These are phyloP conservation scores for Spinibarbus caldwelli DNA, from an alignment of 2,797 vertebrate genomes.

Conservation along the genomic window DNA sequence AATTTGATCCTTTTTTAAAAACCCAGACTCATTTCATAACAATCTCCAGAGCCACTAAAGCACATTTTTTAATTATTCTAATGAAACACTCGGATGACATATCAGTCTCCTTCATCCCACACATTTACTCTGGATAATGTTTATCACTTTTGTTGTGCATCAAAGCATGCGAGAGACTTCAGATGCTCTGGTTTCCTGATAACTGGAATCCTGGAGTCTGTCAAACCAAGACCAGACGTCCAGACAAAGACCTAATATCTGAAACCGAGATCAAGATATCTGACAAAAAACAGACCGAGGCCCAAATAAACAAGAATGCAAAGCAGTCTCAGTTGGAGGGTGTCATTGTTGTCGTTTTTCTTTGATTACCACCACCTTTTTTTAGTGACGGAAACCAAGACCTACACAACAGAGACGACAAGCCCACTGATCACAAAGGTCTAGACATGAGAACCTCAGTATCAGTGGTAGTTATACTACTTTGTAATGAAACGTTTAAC, in stretches of 20 bases:
- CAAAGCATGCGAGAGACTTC: constrained; percentile 24
- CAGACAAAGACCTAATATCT: constrained; percentile 43
- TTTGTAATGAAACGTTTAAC: neutral
- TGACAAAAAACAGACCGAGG: constrained; percentile 20
- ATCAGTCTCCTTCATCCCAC: constrained; percentile 16
- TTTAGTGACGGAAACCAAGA: constrained; percentile 27
- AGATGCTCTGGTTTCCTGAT: constrained; percentile 39
- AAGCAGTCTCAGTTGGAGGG: constrained; percentile 15
- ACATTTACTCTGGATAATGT: constrained; percentile 14
- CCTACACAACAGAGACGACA: constrained; percentile 22
- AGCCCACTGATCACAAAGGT: neutral
- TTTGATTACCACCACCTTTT: neutral
- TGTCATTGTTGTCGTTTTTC: constrained; percentile 25
- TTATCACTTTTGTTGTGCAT: constrained; percentile 35
- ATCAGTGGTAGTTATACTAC: neutral
- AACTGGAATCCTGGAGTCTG: constrained; percentile 38
- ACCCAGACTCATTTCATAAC: neutral
- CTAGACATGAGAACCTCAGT: constrained; percentile 6
- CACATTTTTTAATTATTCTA: neutral
- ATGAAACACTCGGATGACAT: neutral
- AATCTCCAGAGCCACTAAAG: constrained; percentile 4
- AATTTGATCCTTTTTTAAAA: neutral
- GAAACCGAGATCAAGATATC: constrained; percentile 33
- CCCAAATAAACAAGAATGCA: constrained; percentile 20
- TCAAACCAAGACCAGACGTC: constrained; percentile 33